A percentile compares a stretch with the other conserved stretches of the same genome.
phyloP scores from a whole-genome alignment of 2,888 invertebrate species.

The Pterobdella sp. region DNA sequence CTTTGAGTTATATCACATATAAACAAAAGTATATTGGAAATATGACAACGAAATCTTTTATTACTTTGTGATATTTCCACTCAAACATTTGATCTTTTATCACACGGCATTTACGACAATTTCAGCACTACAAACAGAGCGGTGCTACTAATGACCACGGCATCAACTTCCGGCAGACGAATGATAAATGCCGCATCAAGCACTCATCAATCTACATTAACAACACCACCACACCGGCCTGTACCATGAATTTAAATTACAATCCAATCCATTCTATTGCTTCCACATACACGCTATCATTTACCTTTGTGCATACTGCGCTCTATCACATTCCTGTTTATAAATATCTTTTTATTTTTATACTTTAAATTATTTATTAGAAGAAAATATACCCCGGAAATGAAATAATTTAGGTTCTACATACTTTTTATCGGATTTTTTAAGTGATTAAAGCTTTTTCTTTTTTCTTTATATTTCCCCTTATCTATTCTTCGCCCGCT shows the following conservation, averaged over 20 bases:
- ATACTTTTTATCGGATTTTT: neutral
- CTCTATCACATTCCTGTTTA: neutral
- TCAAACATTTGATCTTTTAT: no score
- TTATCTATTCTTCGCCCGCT: neutral
- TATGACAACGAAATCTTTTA: no score
- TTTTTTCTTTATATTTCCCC: neutral
- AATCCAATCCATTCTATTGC: neutral
- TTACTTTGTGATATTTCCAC: no score
- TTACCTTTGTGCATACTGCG: no score
- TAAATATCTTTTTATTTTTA: neutral
- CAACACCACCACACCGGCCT: neutral
- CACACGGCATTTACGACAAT: neutral
- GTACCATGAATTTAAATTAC: neutral
- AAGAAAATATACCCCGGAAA: neutral
- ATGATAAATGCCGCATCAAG: neutral
- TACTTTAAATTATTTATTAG: neutral
- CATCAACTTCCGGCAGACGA: neutral
- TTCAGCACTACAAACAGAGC: neutral
- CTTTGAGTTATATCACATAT: no score
- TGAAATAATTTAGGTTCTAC: no score
- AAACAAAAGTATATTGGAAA: no score
- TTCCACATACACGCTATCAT: no score
- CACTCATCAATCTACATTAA: constrained; percentile 13
- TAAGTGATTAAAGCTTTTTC: neutral
- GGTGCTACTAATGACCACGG: neutral